A percentile compares a stretch with the other conserved stretches of the same genome.
Evolutionary conservation across 2,113 vertebrate genomes (phyloP).

Genomic region (Pituophis catenifer): DNA sequence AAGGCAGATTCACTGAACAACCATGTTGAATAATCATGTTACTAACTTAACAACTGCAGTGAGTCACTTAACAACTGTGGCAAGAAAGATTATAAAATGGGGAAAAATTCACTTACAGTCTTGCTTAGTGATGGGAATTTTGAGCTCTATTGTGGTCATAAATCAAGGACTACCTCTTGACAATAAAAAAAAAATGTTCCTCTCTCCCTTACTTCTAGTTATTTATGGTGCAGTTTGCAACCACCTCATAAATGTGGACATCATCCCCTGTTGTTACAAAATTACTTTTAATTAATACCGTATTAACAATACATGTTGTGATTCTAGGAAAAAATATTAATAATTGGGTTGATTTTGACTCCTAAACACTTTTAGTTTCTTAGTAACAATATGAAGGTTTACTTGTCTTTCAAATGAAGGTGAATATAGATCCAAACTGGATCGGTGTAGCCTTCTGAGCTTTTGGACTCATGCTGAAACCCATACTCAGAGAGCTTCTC

Average conservation of each 20-base stretch:
- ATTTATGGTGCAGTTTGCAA: neutral
- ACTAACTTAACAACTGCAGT: too few relatives aligned
- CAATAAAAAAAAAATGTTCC: neutral
- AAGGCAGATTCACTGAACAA: too few relatives aligned
- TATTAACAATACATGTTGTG: neutral
- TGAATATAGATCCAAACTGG: neutral
- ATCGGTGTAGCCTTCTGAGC: neutral
- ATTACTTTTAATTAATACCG: neutral
- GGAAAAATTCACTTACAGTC: too few relatives aligned
- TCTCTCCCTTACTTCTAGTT: neutral
- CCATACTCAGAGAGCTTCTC: neutral
- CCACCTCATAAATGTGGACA: neutral
- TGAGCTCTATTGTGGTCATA: too few relatives aligned
- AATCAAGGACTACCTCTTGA: neutral
- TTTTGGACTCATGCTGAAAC: neutral
- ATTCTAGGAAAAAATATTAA: neutral
- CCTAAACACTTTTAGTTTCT: neutral
- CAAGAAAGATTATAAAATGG: too few relatives aligned
- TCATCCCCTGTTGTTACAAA: neutral
- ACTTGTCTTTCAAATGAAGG: neutral
- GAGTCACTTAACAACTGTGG: too few relatives aligned
- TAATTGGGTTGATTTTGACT: neutral
- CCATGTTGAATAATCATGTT: too few relatives aligned
- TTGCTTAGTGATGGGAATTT: too few relatives aligned
- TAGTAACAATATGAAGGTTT: neutral